Conservation (phyloP, 1,140 invertebrate species). For the Orius laevigatus region DNA sequence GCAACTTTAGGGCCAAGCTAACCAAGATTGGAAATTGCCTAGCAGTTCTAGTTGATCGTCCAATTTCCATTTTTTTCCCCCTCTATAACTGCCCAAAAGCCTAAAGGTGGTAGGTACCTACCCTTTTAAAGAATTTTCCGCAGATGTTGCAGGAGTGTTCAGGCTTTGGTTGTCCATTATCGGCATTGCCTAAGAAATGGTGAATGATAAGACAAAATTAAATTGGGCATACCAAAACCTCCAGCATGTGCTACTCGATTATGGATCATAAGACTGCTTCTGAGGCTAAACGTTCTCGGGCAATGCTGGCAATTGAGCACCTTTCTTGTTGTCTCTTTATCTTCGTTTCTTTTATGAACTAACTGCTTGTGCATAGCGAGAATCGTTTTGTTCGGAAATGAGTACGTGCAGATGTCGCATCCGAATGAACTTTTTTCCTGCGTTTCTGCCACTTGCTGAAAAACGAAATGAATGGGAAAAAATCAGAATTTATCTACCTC, state of each 20-base stretch:
- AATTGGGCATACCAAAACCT: constrained; percentile 17
- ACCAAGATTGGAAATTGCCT: too few relatives aligned
- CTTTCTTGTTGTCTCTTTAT: constrained; percentile 3
- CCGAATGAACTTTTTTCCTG: neutral
- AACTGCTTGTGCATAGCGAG: constrained; percentile 55
- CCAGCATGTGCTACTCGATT: constrained; percentile 57
- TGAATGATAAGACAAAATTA: constrained; percentile 6
- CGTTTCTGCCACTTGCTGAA: neutral
- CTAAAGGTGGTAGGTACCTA: constrained; percentile 21
- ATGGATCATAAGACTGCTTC: constrained; percentile 64
- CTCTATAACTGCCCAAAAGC: too few relatives aligned
- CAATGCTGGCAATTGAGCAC: constrained; percentile 57
- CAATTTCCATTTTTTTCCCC: too few relatives aligned
- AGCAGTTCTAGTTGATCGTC: too few relatives aligned
- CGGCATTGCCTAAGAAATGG: constrained; percentile 5
- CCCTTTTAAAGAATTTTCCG: constrained; percentile 35
- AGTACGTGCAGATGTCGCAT: constrained; percentile 37
- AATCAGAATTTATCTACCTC: constrained; percentile 5
- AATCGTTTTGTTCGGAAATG: constrained; percentile 49
- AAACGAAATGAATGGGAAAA: neutral
- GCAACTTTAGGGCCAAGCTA: too few relatives aligned
- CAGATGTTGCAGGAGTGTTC: constrained; percentile 29
- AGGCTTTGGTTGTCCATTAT: constrained; percentile 20
- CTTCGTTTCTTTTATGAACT: constrained; percentile 34
- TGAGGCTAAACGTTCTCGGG: constrained; percentile 60